Conservation (phyloP, 1,140 invertebrate genomes). For the Pissodes strobi region DNA sequence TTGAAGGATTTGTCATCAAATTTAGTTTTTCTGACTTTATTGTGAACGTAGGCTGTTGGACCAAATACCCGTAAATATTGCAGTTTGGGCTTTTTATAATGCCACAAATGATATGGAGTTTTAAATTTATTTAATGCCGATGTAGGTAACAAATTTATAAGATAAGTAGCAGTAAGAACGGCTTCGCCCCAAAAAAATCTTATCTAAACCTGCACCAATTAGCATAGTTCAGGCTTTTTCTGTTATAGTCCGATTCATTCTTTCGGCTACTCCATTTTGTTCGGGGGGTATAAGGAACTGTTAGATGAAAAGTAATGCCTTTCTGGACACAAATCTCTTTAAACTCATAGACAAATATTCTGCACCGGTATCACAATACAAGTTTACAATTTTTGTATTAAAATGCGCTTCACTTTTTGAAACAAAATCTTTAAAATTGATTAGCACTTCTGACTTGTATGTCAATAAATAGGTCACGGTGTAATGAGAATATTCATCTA, state of each 20-base stretch:
- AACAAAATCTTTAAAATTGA: neutral
- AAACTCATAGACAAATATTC: neutral
- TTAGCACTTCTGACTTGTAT: neutral
- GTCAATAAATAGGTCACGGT: neutral
- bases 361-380: neutral
- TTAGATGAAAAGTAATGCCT: slow-evolving; percentile 58
- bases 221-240: slow-evolving; percentile 56
- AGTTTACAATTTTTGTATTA: neutral
- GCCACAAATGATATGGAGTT: slow-evolving; percentile 59
- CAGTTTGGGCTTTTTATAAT: slow-evolving; percentile 19
- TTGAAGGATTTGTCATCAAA: no score
- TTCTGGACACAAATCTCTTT: slow-evolving; percentile 46
- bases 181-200: slow-evolving; percentile 55
- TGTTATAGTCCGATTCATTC: slow-evolving; percentile 56
- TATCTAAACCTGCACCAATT: slow-evolving; percentile 42
- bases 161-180: slow-evolving; percentile 52
- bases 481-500: neutral
- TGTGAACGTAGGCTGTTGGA: no score
- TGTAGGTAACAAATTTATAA: slow-evolving; percentile 57
- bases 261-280: slow-evolving; percentile 59
- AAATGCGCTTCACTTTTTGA: neutral
- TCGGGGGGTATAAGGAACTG: slow-evolving; percentile 58
- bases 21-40: no score
- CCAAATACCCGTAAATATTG: neutral
- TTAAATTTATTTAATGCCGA: slow-evolving; percentile 49